phyloP scores from a whole-genome alignment of 2,113 vertebrate genomes.

The Delphinapterus leucas region DNA sequence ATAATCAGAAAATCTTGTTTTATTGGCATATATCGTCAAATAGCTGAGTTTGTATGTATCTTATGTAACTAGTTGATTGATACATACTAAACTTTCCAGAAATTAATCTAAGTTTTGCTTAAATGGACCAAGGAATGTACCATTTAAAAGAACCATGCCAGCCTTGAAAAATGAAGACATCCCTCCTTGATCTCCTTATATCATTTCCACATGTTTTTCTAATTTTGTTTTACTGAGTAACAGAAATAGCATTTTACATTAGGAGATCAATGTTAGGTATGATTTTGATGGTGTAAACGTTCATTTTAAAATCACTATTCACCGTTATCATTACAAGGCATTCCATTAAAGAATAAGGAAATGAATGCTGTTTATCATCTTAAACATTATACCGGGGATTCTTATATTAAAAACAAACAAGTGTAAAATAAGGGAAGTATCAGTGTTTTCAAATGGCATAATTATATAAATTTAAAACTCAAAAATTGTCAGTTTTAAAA shows the following conservation, averaged over 20 bases:
- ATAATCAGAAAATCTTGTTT: neutral
- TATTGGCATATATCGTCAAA: neutral
- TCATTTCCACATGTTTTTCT: neutral
- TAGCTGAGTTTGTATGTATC: neutral
- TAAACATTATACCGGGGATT: neutral
- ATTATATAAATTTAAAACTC: neutral
- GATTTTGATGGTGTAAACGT: neutral
- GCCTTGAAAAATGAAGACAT: neutral
- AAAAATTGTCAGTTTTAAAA: neutral
- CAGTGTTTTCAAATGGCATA: neutral
- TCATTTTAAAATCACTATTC: conserved; percentile 5
- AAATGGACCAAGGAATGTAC: neutral
- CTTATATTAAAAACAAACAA: neutral
- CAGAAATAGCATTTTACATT: neutral
- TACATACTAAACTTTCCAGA: neutral
- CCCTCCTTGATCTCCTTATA: neutral
- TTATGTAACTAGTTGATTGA: neutral
- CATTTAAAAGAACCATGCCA: neutral
- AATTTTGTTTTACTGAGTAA: neutral
- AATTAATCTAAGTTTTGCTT: neutral
- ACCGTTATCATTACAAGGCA: neutral
- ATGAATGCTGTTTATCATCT: neutral
- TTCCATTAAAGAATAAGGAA: neutral
- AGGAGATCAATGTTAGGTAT: neutral
- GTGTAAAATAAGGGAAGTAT: neutral